phyloP scores from a whole-genome alignment of 2,113 vertebrate genomes.

The Oryzias melastigma region DNA sequence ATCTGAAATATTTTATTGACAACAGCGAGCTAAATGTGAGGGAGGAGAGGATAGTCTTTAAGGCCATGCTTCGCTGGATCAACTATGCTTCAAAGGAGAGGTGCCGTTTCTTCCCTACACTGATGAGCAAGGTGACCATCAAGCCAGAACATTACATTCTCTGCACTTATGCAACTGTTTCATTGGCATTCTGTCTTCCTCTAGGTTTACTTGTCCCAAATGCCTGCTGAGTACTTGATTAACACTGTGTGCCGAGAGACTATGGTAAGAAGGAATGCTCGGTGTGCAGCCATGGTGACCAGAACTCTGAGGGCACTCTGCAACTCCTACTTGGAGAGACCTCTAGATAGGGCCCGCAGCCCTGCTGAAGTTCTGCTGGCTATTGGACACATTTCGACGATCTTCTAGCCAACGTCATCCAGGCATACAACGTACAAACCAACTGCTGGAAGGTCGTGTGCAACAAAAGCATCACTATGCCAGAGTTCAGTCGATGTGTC shows the following conservation, averaged over 20 bases:
- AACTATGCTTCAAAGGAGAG: constrained; percentile 4
- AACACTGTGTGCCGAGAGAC: background rate
- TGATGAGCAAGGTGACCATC: constrained; percentile 18
- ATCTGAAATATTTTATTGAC: constrained; percentile 77
- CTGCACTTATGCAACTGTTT: background rate
- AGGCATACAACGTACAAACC: constrained; percentile 12
- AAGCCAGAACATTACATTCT: background rate
- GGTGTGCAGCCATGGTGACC: constrained; percentile 2
- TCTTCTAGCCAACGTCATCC: background rate
- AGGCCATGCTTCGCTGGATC: constrained; percentile 42
- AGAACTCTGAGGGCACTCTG: background rate
- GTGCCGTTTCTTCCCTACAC: background rate
- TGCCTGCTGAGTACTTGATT: constrained; percentile 6
- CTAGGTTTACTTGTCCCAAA: constrained; percentile 24
- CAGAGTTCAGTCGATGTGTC: background rate
- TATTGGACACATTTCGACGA: background rate
- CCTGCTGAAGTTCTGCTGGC: constrained; percentile 16
- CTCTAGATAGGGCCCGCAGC: background rate
- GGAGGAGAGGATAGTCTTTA: constrained; percentile 30
- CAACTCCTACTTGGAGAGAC: background rate
- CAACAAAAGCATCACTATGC: background rate
- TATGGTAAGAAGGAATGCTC: background rate
- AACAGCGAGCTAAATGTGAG: constrained; percentile 26
- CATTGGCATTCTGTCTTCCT: background rate
- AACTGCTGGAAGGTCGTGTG: constrained; percentile 6